Evolutionary conservation across 1,140 invertebrate species (phyloP).

Genomic region (Amphibalanus amphitrite): DNA sequence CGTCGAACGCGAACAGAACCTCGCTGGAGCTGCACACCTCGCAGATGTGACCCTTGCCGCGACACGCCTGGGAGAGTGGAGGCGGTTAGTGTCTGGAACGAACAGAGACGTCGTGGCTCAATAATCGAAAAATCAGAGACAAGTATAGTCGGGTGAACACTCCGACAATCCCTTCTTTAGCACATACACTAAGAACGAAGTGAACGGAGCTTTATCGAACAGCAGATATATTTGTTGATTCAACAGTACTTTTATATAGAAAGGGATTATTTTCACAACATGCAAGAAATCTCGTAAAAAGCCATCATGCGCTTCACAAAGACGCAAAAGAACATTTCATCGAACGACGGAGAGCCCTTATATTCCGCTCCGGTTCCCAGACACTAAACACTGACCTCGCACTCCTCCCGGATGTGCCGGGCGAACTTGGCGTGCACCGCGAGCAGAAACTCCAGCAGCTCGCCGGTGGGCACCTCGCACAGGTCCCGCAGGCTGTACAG

Average conservation of each 20-base stretch:
- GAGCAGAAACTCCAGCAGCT: constrained; percentile 44
- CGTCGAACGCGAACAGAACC: constrained; percentile 77
- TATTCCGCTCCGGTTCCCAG: constrained; percentile 22
- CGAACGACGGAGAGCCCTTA: no score
- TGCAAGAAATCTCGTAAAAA: no score
- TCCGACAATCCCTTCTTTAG: no score
- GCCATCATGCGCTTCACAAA: no score
- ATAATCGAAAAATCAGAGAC: no score
- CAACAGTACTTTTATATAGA: neutral
- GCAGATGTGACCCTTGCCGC: constrained; percentile 68
- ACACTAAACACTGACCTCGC: constrained; percentile 33
- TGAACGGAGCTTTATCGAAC: neutral
- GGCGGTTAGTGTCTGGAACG: no score
- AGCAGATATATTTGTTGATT: neutral
- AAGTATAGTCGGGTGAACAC: no score
- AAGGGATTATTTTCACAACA: no score
- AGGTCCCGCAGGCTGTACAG: constrained; percentile 61
- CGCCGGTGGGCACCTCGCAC: constrained; percentile 43
- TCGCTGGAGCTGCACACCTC: constrained; percentile 73
- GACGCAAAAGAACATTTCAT: no score
- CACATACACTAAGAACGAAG: no score
- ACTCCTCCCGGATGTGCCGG: constrained; percentile 52
- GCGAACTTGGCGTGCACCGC: constrained; percentile 42
- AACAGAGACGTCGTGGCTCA: no score
- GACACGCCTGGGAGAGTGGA: constrained; percentile 39